phyloP scores from a whole-genome alignment of 2,113 vertebrate species.

The Rissa tridactyla region DNA sequence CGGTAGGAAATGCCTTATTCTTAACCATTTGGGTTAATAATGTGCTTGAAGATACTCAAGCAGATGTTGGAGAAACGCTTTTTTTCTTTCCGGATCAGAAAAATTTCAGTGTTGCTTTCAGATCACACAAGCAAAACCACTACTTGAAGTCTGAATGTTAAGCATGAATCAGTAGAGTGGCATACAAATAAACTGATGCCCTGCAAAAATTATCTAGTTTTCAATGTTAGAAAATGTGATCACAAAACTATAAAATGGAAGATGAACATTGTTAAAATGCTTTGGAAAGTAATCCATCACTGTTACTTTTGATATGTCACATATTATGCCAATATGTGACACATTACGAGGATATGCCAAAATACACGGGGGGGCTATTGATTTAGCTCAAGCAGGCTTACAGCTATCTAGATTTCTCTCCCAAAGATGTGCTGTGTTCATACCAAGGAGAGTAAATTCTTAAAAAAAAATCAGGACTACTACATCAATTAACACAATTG shows the following conservation, averaged over 20 bases:
- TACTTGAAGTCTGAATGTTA: neutral
- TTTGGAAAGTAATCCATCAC: neutral
- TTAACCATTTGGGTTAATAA: neutral
- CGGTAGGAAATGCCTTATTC: neutral
- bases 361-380: neutral
- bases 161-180: neutral
- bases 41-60: neutral
- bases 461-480: neutral
- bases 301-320: neutral
- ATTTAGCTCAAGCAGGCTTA: neutral
- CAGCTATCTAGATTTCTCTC: neutral
- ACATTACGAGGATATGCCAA: neutral
- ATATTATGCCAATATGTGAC: neutral
- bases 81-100: neutral
- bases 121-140: neutral
- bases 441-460: neutral
- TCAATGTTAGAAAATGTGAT: neutral
- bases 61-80: neutral
- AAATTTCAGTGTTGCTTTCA: neutral
- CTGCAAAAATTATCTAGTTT: neutral
- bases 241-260: neutral
- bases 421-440: neutral
- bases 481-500: neutral
- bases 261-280: neutral
- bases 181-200: neutral